Evolutionary conservation across 1,140 invertebrate species (phyloP), one percentile per base, ranked within the genome.

Genomic region (Scaptomyza montana): DNA sequence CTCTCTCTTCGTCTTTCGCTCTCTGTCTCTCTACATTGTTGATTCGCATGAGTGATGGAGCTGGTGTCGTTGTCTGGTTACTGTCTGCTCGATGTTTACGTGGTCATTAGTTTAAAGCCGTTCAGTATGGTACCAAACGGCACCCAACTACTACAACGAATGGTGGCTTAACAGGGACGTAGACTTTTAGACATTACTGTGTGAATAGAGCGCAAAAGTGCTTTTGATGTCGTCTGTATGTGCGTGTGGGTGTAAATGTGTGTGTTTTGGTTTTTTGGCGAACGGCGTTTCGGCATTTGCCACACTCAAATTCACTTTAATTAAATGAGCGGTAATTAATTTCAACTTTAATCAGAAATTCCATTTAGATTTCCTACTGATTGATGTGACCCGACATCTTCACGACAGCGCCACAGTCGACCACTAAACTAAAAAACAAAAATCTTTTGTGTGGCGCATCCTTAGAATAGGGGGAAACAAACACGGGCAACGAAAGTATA

Each of bases 281-380:
- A 25, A 0, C 59, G 43, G 9, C 43, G 62, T 39, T 62, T 46
- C 25, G 39, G 55, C 59, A 53, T 56, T 84, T 73, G 61, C 60
- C 73, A 69, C 79, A 79, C 59, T 76, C 50, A 80, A 90, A 76
- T 77, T 74, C 89, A 78, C 78, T 73, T 90, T 90, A 90, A 90
- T 90, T 90, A 90, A 90, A 90, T 78, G 89, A 90, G 89, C 51
- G 80, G 74, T 85, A 90, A 90, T 90, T 90, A 90, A 90, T 90
- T 90, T 90, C 74, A 81, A 90, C 64, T 90, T 89, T 90, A 90
- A 90, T 90, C 89, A 70, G 82, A 81, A 90, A 90, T 90, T 90
- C 84, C 84, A 90, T 90, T 90, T 90, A 90, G 89, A 90, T 90
- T 90, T 85, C 56, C 79, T 54, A 67, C 82, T 90, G 89, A 90